Evolutionary conservation across 2,113 vertebrate species (phyloP), one percentile per base, ranked within the genome.

Genomic region (Silurus meridionalis): DNA sequence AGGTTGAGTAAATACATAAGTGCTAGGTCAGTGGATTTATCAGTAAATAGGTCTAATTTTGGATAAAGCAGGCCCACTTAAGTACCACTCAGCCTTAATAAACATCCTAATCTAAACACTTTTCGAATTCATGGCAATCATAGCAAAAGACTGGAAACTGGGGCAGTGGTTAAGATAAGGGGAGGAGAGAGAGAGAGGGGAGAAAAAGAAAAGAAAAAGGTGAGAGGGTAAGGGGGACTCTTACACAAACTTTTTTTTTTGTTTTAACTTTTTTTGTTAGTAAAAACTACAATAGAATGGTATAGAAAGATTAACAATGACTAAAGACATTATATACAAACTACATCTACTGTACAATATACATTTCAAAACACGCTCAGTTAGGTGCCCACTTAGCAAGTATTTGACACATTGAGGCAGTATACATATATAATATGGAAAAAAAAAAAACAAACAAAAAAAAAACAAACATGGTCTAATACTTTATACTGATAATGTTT

Each of bases 271-370:
- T 94, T 37, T 37, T 94, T 91, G 92, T 93, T 95, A 94, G 88
- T 91, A 91, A 92, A 95, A 95, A 94, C 93, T 94, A 95, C 93
- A 92, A 91, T 93, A 94, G 89, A 93, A 91, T 91, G 89, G 86
- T 80, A 89, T 93, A 91, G 91, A 95, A 94, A 93, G 93, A 92
- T 90, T 92, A 91, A 92, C 91, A 90, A 91, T 91, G 88, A 93
- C 92, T 90, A 94, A 94, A 90, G 87, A 85, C 89, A 92, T 93
- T 95, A 95, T 95, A 92, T 94, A 96, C 94, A 95, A 92, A 94
- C 83, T 83, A 88, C 93, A 92, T 92, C 94, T 93, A 94, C 92
- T 94, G 94, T 94, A 95, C 93, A 95, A 85, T 84, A 90, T 89
- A 87, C 88, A 87, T 93, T 90, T 78, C 58, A 90, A 91, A 91